Percentiles rank a stretch among this genome's conserved stretches.
Conservation (phyloP, 2,888 invertebrate genomes). For the Tholera decimalis region DNA sequence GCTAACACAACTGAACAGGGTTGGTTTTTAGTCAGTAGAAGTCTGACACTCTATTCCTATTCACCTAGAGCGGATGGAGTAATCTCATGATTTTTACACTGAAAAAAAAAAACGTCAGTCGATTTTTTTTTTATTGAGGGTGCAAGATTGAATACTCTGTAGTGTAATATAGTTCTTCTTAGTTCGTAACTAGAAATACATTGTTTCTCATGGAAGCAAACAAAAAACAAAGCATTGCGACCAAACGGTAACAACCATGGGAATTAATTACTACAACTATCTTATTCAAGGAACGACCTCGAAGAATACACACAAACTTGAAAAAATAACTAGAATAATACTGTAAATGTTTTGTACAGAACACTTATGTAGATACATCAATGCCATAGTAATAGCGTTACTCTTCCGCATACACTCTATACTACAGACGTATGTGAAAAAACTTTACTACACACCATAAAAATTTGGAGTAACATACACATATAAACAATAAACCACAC, state of each 20-base stretch:
- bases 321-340: conserved; percentile 2
- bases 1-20: too few species aligned
- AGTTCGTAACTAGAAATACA: too few species aligned
- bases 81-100: too few species aligned
- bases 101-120: too few species aligned
- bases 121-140: too few species aligned
- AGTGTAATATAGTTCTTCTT: too few species aligned
- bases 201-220: background rate
- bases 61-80: too few species aligned
- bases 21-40: too few species aligned
- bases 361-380: conserved; percentile 28
- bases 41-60: too few species aligned
- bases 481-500: conserved; percentile 30
- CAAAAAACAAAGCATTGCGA: background rate
- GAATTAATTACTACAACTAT: background rate
- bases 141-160: too few species aligned
- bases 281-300: background rate
- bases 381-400: conserved; percentile 40
- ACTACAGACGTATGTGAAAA: conserved; percentile 49
- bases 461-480: conserved; percentile 50
- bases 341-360: conserved; percentile 24
- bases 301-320: conserved; percentile 7
- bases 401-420: conserved; percentile 55
- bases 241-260: background rate
- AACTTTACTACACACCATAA: conserved; percentile 44